Conservation (phyloP, 2,797 vertebrate species). For the Esox masquinongy region DNA sequence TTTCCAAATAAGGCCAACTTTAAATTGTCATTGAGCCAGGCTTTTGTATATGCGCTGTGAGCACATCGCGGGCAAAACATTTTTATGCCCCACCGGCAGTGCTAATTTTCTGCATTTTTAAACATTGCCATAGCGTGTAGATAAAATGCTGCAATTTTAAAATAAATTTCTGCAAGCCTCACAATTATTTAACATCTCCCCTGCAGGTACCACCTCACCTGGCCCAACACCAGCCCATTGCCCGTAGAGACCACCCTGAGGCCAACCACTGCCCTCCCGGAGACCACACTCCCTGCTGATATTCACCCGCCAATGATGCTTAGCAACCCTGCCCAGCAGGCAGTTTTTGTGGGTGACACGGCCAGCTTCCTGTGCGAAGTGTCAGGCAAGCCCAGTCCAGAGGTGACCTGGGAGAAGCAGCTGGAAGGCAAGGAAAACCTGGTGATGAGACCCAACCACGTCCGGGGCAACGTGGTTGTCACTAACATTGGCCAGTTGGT, state of each 20-base stretch:
- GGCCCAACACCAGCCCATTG: constrained; percentile 92
- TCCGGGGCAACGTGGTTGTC: constrained; percentile 90
- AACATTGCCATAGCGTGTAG: too few relatives aligned
- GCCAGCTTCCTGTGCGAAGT: constrained; percentile 95
- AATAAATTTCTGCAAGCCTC: too few relatives aligned
- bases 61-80: too few relatives aligned
- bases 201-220: constrained; percentile 89
- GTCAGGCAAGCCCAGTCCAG: constrained; percentile 87
- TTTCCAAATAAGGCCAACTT: too few relatives aligned
- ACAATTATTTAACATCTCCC: constrained; percentile 51
- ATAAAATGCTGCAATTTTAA: too few relatives aligned
- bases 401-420: constrained; percentile 96
- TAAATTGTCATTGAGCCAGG: too few relatives aligned
- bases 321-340: constrained; percentile 81
- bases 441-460: constrained; percentile 89
- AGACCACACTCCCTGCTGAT: constrained; percentile 82
- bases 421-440: constrained; percentile 86
- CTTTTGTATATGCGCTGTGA: too few relatives aligned
- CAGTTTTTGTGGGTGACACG: constrained; percentile 87
- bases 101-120: too few relatives aligned
- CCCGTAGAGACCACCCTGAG: constrained; percentile 85
- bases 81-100: too few relatives aligned
- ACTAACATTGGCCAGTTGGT: constrained; percentile 97
- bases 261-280: constrained; percentile 83
- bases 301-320: constrained; percentile 81